Evolutionary conservation across 2,888 invertebrate species (phyloP).

Genomic region (Meteorus colon): DNA sequence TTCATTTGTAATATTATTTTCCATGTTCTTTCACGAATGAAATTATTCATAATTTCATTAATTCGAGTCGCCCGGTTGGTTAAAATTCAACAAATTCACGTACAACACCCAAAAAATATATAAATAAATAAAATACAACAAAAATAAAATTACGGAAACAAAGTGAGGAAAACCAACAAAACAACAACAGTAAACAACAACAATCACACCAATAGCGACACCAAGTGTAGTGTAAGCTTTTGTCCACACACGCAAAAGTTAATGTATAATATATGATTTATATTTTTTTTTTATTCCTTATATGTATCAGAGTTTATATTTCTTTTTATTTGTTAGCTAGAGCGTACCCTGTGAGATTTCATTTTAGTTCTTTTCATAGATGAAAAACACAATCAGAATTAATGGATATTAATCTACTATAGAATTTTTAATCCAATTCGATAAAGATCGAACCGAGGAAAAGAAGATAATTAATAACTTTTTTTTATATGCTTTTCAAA

Average conservation of each 20-base stretch:
- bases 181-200: slow-evolving; percentile 63
- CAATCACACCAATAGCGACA: slow-evolving; percentile 73
- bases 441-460: not conserved
- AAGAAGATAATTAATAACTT: not conserved
- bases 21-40: not conserved
- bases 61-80: slow-evolving; percentile 49
- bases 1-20: slow-evolving; percentile 9
- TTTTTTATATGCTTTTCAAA: not conserved
- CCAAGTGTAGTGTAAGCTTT: slow-evolving; percentile 72
- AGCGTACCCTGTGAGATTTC: not conserved
- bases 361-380: not conserved
- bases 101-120: slow-evolving; percentile 67
- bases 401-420: not conserved
- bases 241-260: slow-evolving; percentile 70
- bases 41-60: not conserved
- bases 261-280: slow-evolving; percentile 61
- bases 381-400: not conserved
- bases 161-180: slow-evolving; percentile 48
- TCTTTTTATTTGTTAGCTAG: slow-evolving; percentile 3
- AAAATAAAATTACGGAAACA: slow-evolving; percentile 39
- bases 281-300: slow-evolving; percentile 5
- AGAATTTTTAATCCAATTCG: not conserved
- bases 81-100: slow-evolving; percentile 59
- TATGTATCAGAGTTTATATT: slow-evolving; percentile 6
- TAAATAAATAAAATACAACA: slow-evolving; percentile 44